These are phyloP conservation scores for Cataglyphis cursor DNA, from an alignment of 2,888 invertebrate genomes.

Conservation along the genomic window DNA sequence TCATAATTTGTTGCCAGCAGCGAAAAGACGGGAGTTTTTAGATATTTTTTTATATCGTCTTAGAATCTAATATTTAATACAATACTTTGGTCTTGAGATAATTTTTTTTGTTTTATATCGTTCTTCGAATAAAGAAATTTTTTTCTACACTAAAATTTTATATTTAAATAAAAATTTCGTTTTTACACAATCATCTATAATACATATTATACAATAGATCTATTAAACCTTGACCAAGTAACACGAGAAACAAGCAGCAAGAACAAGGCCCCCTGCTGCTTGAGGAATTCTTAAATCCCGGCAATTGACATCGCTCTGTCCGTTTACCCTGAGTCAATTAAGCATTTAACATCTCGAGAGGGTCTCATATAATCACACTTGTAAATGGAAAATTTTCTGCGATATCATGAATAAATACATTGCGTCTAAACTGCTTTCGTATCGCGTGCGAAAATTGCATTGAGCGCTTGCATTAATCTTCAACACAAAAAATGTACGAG, in stretches of 20 bases:
- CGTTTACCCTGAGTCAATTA: slow-evolving; percentile 35
- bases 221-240: neutral
- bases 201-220: neutral
- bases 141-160: neutral
- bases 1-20: neutral
- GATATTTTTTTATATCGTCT: neutral
- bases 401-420: slow-evolving; percentile 31
- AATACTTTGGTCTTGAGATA: too few species aligned
- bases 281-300: slow-evolving; percentile 28
- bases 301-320: slow-evolving; percentile 33
- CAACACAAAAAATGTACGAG: neutral
- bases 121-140: neutral
- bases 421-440: neutral
- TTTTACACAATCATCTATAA: neutral
- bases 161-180: neutral
- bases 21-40: neutral
- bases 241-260: neutral
- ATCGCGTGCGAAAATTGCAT: neutral
- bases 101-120: neutral
- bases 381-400: slow-evolving; percentile 49
- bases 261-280: slow-evolving; percentile 22
- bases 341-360: slow-evolving; percentile 16
- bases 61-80: too few species aligned
- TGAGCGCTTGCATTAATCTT: neutral
- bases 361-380: slow-evolving; percentile 16